phyloP scores from a whole-genome alignment of 2,113 vertebrate genomes.

The rabbit (Oryctolagus cuniculus) region DNA sequence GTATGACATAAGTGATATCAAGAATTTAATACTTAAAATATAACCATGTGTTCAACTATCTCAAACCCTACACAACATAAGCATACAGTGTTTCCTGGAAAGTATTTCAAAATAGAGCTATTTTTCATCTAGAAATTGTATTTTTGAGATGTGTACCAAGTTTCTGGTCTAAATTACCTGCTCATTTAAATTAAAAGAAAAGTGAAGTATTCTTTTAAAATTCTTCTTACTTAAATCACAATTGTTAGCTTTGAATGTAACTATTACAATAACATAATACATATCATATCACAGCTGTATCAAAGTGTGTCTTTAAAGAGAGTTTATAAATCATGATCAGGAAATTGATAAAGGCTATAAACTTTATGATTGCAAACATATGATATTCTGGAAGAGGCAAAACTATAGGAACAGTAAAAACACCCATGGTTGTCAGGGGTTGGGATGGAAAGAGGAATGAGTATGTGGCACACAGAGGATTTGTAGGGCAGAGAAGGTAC shows the following conservation, averaged over 20 bases:
- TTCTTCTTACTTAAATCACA: constrained; percentile 18
- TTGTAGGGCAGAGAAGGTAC: background rate
- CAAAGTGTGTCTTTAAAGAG: background rate
- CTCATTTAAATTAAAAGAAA: constrained; percentile 38
- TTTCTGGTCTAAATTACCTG: constrained; percentile 37
- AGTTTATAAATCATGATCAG: constrained; percentile 29
- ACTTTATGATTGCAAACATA: background rate
- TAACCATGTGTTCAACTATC: background rate
- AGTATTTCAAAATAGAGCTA: constrained; percentile 21
- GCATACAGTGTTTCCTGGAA: background rate
- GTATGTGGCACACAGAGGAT: background rate
- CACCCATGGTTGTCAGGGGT: background rate
- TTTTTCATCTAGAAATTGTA: constrained; percentile 46
- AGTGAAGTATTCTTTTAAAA: constrained; percentile 9
- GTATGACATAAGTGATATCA: background rate
- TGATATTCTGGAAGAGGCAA: background rate
- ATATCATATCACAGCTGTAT: constrained; percentile 3
- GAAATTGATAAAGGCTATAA: constrained; percentile 12
- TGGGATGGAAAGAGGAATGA: background rate
- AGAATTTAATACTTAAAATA: background rate
- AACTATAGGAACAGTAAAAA: background rate
- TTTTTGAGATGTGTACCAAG: background rate
- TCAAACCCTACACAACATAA: background rate
- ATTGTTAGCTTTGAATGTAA: constrained; percentile 52
- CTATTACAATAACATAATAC: background rate